Evolutionary conservation across 2,888 invertebrate species (phyloP), one percentile per base, ranked within the genome.

Genomic region (Lissonota sp.): DNA sequence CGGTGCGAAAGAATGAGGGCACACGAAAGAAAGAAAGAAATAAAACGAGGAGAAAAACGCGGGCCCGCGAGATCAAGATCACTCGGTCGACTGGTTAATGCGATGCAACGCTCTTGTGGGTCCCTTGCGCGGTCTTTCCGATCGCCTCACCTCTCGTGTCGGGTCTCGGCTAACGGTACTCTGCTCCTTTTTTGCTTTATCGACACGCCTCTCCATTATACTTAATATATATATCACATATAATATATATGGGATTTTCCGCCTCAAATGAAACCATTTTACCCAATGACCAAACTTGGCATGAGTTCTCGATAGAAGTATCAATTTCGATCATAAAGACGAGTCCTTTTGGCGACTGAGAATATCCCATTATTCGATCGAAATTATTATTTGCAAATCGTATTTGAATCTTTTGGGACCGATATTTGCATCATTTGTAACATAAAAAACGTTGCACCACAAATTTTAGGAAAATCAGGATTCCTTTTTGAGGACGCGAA

Each of bases 21-120:
- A 40, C 57, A 62, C 16, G 46, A 66, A 67, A 49, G 12, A 53
- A 57, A 64, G 58, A 46, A 51, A 57, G 14, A 53, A 62, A 53
- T n/a, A 55, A 58, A 10, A 63, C 37, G 12, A 5, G 14, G 39
- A 12, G 39, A 62, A 39, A n/a, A 5, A 10, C 67, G 85, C 84
- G 85, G 86, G 84, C 12, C 87, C 87, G 86, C 85, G 86, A 86
- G 88, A 90, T 91, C 90, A 90, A 88, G 90, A 90, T 91, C 90
- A 91, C 87, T 91, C 89, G 90, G 91, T 91, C 90, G 90, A 85
- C 87, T 90, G 91, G 90, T 90, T 91, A 91, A 91, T 90, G 89
- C 89, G 87, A 91, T 90, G 90, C 90, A 89, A 87, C 86, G 82
- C 85, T 72, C 73, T 46, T 37, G 58, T 57, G 64, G 63, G 57